These are phyloP conservation scores for Microctenopoma steveboyesi DNA, from an alignment of 2,797 vertebrate species.

Conservation along the genomic window DNA sequence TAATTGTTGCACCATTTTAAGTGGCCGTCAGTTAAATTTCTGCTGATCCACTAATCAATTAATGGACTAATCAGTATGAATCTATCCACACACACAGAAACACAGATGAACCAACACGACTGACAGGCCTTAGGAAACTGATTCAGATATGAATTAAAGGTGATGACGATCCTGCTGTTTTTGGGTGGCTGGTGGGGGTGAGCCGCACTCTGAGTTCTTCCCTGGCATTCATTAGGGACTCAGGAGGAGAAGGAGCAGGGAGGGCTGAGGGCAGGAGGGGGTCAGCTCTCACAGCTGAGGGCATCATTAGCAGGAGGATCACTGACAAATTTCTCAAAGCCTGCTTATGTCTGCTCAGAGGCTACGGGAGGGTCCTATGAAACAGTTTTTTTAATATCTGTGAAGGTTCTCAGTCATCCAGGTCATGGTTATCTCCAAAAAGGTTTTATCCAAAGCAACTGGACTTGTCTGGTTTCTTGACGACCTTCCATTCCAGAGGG, in stretches of 20 bases:
- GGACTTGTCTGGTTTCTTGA: no score
- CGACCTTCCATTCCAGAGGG: no score
- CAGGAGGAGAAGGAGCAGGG: constrained; percentile 41
- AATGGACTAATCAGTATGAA: background rate
- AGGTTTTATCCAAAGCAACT: no score
- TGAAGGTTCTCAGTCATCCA: no score
- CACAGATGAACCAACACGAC: constrained; percentile 55
- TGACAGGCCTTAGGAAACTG: constrained; percentile 65
- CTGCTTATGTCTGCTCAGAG: constrained; percentile 44
- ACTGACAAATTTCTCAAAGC: constrained; percentile 73
- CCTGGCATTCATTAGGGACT: constrained; percentile 72
- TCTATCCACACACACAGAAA: constrained; percentile 3
- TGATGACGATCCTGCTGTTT: constrained; percentile 45
- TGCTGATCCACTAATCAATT: background rate
- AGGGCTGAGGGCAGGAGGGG: constrained; percentile 65
- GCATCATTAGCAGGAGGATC: constrained; percentile 73
- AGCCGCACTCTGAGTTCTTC: constrained; percentile 39
- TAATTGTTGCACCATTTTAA: background rate
- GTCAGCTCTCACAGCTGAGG: constrained; percentile 76
- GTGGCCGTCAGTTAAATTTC: background rate
- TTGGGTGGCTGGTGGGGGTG: constrained; percentile 10
- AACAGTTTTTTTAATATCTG: background rate
- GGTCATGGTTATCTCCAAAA: no score
- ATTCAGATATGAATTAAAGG: constrained; percentile 45
- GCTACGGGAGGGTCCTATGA: constrained; percentile 11